Base-by-base conservation (phyloP, 1,140 invertebrate species). In the Helicoverpa armigera region DNA sequence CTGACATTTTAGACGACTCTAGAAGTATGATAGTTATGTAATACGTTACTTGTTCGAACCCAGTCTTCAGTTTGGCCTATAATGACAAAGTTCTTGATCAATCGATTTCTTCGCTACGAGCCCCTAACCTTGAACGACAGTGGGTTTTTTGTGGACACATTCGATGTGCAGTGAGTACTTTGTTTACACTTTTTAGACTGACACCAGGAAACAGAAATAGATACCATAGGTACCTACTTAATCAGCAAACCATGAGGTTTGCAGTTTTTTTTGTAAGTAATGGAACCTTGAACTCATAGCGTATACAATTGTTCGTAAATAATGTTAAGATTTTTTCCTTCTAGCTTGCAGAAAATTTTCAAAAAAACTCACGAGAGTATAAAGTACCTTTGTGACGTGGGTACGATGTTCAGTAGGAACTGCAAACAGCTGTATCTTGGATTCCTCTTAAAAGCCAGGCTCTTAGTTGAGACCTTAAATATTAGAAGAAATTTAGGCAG, bases 181-280 rank as follows among this genome's bases (percentile, higher is more conserved):
- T 67, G 63, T 67, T 67, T 67, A 67, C 63, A 67, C 14, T 67
- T 67, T 67, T 67, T 67, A 50, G 63, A 67, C 12, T 50, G 63
- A 67, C 63, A 67, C 14, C 35, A 48, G 63, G 63, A 67, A 18
- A 48, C 43, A 12, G 43, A 67, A 67, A 67, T 67, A 50, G 63
- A 67, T 18, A 29, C 14, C 9, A 43, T 43, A 43, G 35, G 5
- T 67, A 23, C n/a, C 23, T 63, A 31, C 53, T 16, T 18, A n/a
- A 23, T 50, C 50, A n/a, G 9, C n/a, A 67, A 11, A 67, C 63
- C 35, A 67, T 67, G 63, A 67, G 35, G 63, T 50, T 50, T 43
- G 63, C 43, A 67, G 16, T 50, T 67, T 67, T 48, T 18, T 67
- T 50, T 14, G 16, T 18, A 12, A 43, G 16, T 18, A 12, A 43